These are phyloP conservation scores for Lepus americanus DNA, from an alignment of 2,113 vertebrate genomes.

Conservation along the genomic window DNA sequence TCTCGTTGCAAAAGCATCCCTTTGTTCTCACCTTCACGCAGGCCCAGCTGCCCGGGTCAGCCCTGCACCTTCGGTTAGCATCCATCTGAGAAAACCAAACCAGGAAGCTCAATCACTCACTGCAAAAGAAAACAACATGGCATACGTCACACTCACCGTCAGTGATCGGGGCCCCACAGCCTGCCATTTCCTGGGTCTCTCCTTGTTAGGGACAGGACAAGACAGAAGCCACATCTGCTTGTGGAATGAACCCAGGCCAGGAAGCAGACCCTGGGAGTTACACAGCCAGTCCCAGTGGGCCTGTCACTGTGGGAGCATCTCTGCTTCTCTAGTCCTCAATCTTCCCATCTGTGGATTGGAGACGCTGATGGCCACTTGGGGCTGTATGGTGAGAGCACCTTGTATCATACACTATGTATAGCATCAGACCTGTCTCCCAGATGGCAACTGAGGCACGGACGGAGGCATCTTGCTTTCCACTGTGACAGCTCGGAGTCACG, in stretches of 20 bases:
- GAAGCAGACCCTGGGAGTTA: background rate
- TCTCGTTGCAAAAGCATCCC: background rate
- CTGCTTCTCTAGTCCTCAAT: background rate
- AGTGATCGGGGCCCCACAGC: background rate
- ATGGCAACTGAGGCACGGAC: background rate
- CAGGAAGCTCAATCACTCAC: background rate
- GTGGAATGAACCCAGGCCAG: background rate
- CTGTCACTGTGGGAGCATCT: background rate
- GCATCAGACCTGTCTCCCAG: background rate
- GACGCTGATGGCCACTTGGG: background rate
- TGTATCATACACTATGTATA: fast-evolving
- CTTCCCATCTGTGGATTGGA: background rate
- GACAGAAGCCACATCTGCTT: background rate
- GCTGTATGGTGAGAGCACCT: background rate
- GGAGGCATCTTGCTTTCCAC: background rate
- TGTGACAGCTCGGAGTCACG: background rate
- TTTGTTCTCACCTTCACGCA: background rate
- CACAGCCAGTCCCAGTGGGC: background rate
- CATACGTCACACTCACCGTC: background rate
- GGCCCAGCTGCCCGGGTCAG: background rate
- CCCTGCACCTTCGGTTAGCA: background rate
- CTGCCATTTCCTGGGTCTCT: background rate
- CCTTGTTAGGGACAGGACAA: background rate
- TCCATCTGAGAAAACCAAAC: background rate
- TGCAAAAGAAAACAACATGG: background rate